Evolutionary conservation across 2,113 vertebrate species (phyloP).

Genomic region (Oxygymnocypris stewartii): DNA sequence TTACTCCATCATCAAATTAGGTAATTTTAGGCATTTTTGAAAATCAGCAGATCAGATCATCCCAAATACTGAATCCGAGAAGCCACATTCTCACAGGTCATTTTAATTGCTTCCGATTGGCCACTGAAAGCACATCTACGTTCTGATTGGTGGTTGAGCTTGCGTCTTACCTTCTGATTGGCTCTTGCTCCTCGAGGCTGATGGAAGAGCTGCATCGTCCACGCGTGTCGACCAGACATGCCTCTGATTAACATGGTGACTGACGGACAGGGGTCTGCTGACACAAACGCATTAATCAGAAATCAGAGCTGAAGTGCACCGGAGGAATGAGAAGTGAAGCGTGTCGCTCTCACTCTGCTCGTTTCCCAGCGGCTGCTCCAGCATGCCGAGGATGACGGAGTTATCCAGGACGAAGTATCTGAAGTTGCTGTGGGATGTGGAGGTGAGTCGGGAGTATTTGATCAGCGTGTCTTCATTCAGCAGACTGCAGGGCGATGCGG

Average conservation of each 20-base stretch:
- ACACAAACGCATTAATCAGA: constrained; percentile 46
- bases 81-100: neutral
- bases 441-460: constrained; percentile 79
- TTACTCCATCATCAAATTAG: too few species aligned
- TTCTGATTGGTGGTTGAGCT: constrained; percentile 10
- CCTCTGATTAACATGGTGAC: constrained; percentile 87
- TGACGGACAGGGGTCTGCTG: constrained; percentile 85
- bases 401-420: constrained; percentile 91
- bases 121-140: neutral
- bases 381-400: constrained; percentile 87
- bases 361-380: constrained; percentile 84
- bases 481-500: constrained; percentile 86
- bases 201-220: constrained; percentile 90
- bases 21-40: neutral
- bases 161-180: constrained; percentile 82
- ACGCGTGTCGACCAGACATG: constrained; percentile 85
- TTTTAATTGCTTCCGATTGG: neutral
- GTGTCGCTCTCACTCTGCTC: constrained; percentile 81
- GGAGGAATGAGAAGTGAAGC: neutral
- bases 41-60: neutral
- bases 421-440: constrained; percentile 82
- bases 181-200: constrained; percentile 86
- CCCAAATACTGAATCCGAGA: neutral
- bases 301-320: neutral
- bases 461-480: constrained; percentile 84